Conservation (phyloP, 2,888 invertebrate species). For the Drosophila helvetica region DNA sequence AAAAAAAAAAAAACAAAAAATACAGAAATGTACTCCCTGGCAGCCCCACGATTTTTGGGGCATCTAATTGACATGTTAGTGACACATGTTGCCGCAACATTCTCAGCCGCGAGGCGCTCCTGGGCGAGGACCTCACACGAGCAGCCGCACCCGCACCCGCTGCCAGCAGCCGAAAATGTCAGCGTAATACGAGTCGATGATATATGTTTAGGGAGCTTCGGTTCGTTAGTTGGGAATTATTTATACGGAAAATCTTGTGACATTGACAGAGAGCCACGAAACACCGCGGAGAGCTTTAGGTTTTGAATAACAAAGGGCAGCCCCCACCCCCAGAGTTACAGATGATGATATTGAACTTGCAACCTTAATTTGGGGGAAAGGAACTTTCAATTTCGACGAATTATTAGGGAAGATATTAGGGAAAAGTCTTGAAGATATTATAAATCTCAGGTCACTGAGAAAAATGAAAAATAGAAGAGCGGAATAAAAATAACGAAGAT, state of each 20-base stretch:
- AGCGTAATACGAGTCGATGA: conserved; percentile 76
- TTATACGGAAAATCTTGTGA: conserved; percentile 62
- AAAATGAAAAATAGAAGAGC: no score
- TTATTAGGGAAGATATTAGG: no score
- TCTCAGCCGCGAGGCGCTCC: conserved; percentile 42
- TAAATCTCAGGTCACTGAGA: no score
- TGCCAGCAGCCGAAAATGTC: conserved; percentile 58
- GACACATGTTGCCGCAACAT: conserved; percentile 72
- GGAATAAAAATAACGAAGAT: no score
- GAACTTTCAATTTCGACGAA: neutral
- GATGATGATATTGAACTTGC: conserved; percentile 43
- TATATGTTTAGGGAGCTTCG: conserved; percentile 76
- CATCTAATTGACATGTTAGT: conserved; percentile 79
- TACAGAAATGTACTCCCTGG: conserved; percentile 30
- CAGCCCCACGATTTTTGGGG: conserved; percentile 41
- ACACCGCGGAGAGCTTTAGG: conserved; percentile 21
- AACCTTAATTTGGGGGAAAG: neutral
- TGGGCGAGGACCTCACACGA: conserved; percentile 70
- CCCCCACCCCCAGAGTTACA: neutral
- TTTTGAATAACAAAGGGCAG: conserved; percentile 29
- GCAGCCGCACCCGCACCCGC: no score
- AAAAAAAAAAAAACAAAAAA: conserved; percentile 12
- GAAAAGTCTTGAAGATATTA: neutral
- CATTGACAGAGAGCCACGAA: conserved; percentile 40
- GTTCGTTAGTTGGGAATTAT: conserved; percentile 64